phyloP scores from a whole-genome alignment of 2,797 vertebrate species.

The Tangara arthus region DNA sequence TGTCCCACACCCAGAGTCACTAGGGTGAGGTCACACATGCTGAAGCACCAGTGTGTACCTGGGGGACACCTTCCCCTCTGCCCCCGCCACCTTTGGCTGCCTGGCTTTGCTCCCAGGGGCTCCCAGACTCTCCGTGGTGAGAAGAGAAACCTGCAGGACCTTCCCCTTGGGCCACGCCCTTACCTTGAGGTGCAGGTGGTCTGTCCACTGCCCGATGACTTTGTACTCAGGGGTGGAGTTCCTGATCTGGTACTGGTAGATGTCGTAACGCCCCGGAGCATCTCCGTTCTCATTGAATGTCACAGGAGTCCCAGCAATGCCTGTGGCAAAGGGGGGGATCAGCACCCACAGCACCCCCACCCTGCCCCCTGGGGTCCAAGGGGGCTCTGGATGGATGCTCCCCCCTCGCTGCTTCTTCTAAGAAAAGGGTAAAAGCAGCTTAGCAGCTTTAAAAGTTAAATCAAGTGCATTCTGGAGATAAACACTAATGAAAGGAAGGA shows the following conservation, averaged over 20 bases:
- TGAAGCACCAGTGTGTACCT: background rate
- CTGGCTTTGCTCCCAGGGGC: background rate
- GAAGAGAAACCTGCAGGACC: background rate
- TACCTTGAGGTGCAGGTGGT: slow-evolving; percentile 89
- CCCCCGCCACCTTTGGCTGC: fast-evolving
- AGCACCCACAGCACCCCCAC: background rate
- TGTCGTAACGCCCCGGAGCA: slow-evolving; percentile 91
- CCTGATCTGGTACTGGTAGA: slow-evolving; percentile 93
- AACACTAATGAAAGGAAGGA: slow-evolving; percentile 36
- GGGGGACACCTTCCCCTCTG: background rate
- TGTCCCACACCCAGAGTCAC: fast-evolving
- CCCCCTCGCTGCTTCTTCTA: background rate
- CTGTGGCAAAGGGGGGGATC: slow-evolving; percentile 52
- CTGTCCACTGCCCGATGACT: slow-evolving; percentile 91
- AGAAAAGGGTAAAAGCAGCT: fast-evolving
- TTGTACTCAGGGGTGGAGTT: slow-evolving; percentile 87
- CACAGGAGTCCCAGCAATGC: slow-evolving; percentile 91
- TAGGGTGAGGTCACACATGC: fast-evolving
- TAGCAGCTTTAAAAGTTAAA: slow-evolving; percentile 10
- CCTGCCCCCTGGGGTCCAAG: background rate
- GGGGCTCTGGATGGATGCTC: background rate
- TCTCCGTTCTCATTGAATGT: slow-evolving; percentile 94
- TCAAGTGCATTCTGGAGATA: slow-evolving; percentile 33
- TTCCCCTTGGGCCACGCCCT: background rate
- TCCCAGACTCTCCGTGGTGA: fast-evolving